Conservation (phyloP, 2,888 invertebrate species). For the Rhodophaea formosa region DNA sequence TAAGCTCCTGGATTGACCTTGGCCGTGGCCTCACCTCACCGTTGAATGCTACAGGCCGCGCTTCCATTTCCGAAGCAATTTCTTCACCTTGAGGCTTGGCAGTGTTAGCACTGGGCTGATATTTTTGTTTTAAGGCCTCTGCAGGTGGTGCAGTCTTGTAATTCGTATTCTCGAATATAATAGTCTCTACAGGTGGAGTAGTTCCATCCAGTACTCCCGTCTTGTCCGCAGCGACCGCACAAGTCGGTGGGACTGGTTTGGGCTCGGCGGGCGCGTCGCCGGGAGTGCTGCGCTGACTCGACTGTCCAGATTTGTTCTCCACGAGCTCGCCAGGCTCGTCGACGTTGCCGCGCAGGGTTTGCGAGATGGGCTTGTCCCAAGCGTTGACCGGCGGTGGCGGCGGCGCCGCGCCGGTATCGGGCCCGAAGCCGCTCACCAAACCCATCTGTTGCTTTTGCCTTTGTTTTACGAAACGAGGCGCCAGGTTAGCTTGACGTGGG, state of each 20-base stretch:
- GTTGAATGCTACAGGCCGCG: constrained; percentile 59
- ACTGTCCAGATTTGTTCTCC: constrained; percentile 65
- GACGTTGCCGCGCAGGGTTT: constrained; percentile 82
- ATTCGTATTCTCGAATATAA: constrained; percentile 95
- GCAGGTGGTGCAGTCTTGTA: constrained; percentile 89
- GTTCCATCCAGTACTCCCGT: constrained; percentile 85
- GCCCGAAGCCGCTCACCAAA: constrained; percentile 62
- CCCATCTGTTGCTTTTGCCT: constrained; percentile 80
- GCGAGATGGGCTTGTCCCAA: constrained; percentile 92
- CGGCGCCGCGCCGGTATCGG: constrained; percentile 80
- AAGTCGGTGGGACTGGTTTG: constrained; percentile 49
- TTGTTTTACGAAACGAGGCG: constrained; percentile 90
- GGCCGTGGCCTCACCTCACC: constrained; percentile 70
- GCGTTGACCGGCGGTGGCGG: constrained; percentile 89
- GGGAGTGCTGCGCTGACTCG: constrained; percentile 72
- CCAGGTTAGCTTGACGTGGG: constrained; percentile 83
- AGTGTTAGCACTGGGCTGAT: constrained; percentile 65
- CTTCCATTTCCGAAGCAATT: constrained; percentile 75
- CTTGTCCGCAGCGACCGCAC: constrained; percentile 68
- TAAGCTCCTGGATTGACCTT: constrained; percentile 71
- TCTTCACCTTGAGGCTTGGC: constrained; percentile 76
- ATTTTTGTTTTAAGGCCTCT: constrained; percentile 84
- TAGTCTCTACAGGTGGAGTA: constrained; percentile 91
- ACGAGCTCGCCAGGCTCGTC: constrained; percentile 56
- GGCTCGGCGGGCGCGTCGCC: constrained; percentile 58